Percentiles rank a stretch among this genome's conserved stretches.
Conservation (phyloP, 2,113 vertebrate genomes). For the Gymnorhina tibicen region DNA sequence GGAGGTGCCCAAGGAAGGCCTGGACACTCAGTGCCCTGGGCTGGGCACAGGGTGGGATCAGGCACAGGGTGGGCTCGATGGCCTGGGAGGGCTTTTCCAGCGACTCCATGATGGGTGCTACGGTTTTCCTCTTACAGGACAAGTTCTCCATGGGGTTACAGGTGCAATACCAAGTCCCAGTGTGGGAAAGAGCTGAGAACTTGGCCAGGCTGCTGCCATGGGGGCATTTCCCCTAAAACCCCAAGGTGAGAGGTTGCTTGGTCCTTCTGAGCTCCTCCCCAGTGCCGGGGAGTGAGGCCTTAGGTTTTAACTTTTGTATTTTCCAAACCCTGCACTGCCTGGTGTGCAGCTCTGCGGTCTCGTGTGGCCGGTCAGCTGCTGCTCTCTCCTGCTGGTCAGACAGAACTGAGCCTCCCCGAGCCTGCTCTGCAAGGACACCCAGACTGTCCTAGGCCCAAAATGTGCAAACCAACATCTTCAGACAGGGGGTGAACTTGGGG, state of each 20-base stretch:
- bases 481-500: no score
- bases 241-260: accelerated
- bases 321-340: no score
- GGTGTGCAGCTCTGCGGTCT: no score
- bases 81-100: neutral
- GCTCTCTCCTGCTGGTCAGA: no score
- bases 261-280: neutral
- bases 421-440: no score
- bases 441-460: no score
- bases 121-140: neutral
- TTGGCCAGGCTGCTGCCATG: no score
- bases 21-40: neutral
- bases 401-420: no score
- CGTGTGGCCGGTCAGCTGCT: no score
- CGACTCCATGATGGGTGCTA: accelerated
- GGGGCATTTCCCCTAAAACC: neutral
- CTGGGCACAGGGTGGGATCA: neutral
- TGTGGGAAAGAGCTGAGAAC: accelerated
- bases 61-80: accelerated
- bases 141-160: accelerated
- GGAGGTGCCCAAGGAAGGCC: neutral
- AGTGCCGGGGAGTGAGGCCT: neutral
- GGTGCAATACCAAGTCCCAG: accelerated
- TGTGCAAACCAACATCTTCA: no score
- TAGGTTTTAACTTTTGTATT: no score